These are phyloP conservation scores for Cercopithecus mitis DNA, from an alignment of 2,797 vertebrate genomes.

Conservation along the genomic window DNA sequence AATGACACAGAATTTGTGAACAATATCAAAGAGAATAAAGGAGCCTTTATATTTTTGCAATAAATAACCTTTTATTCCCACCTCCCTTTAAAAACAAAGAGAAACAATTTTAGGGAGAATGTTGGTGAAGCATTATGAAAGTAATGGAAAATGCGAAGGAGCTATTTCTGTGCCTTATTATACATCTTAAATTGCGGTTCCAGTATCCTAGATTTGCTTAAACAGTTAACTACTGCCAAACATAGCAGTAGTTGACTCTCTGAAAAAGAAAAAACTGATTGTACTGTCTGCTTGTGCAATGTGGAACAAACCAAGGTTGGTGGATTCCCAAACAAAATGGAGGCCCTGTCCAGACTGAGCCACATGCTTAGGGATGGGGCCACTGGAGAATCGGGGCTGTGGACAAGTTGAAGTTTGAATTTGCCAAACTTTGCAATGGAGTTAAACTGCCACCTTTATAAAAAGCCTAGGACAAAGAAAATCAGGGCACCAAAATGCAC, in stretches of 20 bases:
- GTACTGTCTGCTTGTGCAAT: not conserved
- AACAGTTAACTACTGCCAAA: constrained; percentile 56
- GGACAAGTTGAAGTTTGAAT: not conserved
- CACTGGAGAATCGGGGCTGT: not conserved
- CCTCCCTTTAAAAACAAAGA: constrained; percentile 59
- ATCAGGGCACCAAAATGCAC: not conserved
- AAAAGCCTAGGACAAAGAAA: not conserved
- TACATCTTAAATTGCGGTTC: constrained; percentile 39
- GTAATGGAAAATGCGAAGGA: constrained; percentile 47
- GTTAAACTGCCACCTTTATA: not conserved
- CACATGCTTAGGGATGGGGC: rapidly evolving
- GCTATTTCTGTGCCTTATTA: constrained; percentile 58
- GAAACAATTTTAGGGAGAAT: constrained; percentile 56
- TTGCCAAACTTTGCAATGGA: not conserved
- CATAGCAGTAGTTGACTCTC: not conserved
- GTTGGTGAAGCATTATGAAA: constrained; percentile 39
- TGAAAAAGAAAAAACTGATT: not conserved
- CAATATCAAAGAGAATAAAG: constrained; percentile 53
- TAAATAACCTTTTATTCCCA: constrained; percentile 49
- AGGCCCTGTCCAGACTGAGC: not conserved
- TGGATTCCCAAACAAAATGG: too few relatives aligned
- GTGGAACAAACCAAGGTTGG: not conserved
- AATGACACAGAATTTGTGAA: constrained; percentile 62
- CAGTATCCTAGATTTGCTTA: constrained; percentile 45
- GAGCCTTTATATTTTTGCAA: constrained; percentile 22